These are phyloP conservation scores for Mormoops blainvillei DNA, from an alignment of 2,113 vertebrate genomes.

Conservation along the genomic window DNA sequence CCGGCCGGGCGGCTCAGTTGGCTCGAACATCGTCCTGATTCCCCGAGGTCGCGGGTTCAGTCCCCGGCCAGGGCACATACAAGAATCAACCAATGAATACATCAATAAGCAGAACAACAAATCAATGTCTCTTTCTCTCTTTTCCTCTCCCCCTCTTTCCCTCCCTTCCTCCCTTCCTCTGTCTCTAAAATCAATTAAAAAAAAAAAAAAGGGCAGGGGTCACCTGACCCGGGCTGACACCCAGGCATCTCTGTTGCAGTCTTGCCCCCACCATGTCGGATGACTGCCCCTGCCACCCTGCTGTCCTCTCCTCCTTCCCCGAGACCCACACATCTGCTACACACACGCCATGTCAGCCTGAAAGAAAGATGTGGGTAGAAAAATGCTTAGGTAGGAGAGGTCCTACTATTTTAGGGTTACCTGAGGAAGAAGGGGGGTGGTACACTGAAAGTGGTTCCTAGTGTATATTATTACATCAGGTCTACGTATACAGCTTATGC, in stretches of 20 bases:
- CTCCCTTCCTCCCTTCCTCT: too few species aligned
- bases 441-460: not conserved
- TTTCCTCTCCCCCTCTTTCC: too few species aligned
- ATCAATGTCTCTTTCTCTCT: too few species aligned
- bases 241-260: not conserved
- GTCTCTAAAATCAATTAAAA: too few species aligned
- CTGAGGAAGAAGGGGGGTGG: too few species aligned
- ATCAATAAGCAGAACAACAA: too few species aligned
- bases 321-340: rapidly evolving
- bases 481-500: not conserved
- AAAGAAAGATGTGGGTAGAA: not conserved
- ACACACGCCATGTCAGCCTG: not conserved
- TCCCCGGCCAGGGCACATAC: too few species aligned
- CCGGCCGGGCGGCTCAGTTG: too few species aligned
- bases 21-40: too few species aligned
- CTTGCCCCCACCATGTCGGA: not conserved
- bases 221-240: not conserved
- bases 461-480: not conserved
- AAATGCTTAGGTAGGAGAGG: not conserved
- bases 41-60: too few species aligned
- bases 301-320: not conserved
- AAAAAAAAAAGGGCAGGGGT: not conserved
- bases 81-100: too few species aligned
- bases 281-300: too few species aligned
- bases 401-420: not conserved